phyloP scores from a whole-genome alignment of 2,113 vertebrate species.

The Motacilla tschutschensis region DNA sequence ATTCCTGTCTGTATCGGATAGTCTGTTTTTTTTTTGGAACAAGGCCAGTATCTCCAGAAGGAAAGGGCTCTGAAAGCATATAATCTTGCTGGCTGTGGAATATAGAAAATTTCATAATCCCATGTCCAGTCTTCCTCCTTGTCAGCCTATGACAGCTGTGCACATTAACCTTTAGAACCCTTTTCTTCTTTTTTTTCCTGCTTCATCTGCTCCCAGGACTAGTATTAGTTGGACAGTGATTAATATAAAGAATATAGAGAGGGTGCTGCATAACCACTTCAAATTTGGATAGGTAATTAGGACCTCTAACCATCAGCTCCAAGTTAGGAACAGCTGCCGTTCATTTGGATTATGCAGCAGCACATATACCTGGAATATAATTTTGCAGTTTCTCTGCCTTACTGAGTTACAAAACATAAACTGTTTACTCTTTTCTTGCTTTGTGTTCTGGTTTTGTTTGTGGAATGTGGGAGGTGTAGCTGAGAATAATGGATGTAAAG shows the following conservation, averaged over 20 bases:
- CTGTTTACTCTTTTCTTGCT: not conserved
- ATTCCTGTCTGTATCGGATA: not conserved
- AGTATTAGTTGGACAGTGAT: slow-evolving; percentile 63
- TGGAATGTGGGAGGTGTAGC: not conserved
- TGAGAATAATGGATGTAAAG: not conserved
- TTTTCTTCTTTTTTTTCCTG: not conserved
- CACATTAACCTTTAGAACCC: slow-evolving; percentile 47
- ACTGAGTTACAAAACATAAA: slow-evolving; percentile 9
- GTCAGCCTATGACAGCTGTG: not conserved
- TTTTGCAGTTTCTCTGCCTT: not conserved
- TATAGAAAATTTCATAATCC: not conserved
- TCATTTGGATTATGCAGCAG: slow-evolving; percentile 46
- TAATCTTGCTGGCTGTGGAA: not conserved
- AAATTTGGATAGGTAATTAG: slow-evolving; percentile 59
- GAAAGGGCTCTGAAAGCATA: not conserved
- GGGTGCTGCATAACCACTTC: slow-evolving; percentile 38
- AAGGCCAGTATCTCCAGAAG: not conserved
- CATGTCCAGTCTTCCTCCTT: not conserved
- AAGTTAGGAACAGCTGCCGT: slow-evolving; percentile 3
- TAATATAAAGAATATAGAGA: slow-evolving; percentile 50
- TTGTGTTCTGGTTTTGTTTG: slow-evolving; percentile 3
- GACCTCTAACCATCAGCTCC: slow-evolving; percentile 26
- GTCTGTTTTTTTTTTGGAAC: not conserved
- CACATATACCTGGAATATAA: slow-evolving; percentile 1
- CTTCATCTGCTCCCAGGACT: slow-evolving; percentile 28